Conservation (phyloP, 2,888 invertebrate species). For the Hypercompe scribonia region DNA sequence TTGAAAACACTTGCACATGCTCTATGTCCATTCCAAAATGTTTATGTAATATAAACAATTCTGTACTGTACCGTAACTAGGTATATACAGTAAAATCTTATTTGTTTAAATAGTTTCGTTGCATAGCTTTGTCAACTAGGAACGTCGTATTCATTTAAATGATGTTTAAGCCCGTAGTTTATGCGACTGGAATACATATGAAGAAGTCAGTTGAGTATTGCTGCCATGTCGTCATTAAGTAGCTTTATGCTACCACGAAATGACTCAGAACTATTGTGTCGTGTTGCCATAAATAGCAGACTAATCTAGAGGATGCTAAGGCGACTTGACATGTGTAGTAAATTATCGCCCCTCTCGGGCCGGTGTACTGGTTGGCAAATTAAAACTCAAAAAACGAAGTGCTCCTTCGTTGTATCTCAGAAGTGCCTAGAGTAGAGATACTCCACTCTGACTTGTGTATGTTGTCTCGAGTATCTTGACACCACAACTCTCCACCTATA, state of each 20-base stretch:
- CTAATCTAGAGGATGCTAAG: slow-evolving; percentile 66
- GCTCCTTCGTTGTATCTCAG: slow-evolving; percentile 65
- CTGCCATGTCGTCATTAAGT: slow-evolving; percentile 57
- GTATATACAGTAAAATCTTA: slow-evolving; percentile 8
- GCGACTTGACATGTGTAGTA: slow-evolving; percentile 61
- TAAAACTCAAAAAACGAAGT: slow-evolving; percentile 71
- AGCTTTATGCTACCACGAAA: slow-evolving; percentile 57
- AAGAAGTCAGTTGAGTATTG: slow-evolving; percentile 64
- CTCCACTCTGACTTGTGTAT: slow-evolving; percentile 64
- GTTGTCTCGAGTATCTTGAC: slow-evolving; percentile 62
- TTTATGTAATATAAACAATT: slow-evolving; percentile 4
- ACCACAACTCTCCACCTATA: slow-evolving; percentile 48
- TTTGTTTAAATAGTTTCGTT: slow-evolving; percentile 9
- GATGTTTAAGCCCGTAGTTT: slow-evolving; percentile 48
- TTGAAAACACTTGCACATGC: slow-evolving; percentile 15
- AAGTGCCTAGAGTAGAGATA: slow-evolving; percentile 54
- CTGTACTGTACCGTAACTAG: neutral
- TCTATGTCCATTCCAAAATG: slow-evolving; percentile 9
- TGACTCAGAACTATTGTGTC: slow-evolving; percentile 74
- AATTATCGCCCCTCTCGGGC: slow-evolving; percentile 56
- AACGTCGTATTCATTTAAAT: slow-evolving; percentile 51
- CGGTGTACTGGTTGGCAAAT: slow-evolving; percentile 65
- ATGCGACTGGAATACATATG: slow-evolving; percentile 62
- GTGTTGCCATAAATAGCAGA: slow-evolving; percentile 74
- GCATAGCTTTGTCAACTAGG: slow-evolving; percentile 29